Conservation (phyloP, 37 sponge, comb jelly and placozoan genomes). For the Oscarella lobularis region DNA sequence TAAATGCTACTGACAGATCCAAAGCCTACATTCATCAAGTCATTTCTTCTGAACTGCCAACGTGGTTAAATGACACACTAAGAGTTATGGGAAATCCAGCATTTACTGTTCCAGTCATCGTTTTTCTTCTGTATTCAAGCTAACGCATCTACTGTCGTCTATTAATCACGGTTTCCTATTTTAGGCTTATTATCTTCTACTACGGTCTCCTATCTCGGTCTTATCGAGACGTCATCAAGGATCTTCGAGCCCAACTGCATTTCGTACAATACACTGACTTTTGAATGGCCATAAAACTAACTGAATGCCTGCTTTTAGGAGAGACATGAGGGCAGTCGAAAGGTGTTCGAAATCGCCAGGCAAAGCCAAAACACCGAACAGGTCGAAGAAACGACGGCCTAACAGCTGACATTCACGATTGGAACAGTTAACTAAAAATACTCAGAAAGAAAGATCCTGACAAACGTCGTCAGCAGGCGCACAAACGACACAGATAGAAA, state of each 20-base stretch:
- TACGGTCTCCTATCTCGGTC: background rate
- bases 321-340: background rate
- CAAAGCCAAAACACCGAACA: no score
- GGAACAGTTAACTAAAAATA: no score
- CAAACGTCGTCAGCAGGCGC: no score
- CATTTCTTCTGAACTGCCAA: background rate
- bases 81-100: background rate
- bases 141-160: no score
- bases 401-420: background rate
- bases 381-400: background rate
- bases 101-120: background rate
- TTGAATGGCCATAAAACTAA: background rate
- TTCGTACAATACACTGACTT: background rate
- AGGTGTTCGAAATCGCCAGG: background rate
- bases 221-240: slow-evolving; percentile 1
- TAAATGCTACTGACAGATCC: background rate
- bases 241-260: background rate
- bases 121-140: background rate
- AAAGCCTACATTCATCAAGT: background rate
- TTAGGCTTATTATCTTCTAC: background rate
- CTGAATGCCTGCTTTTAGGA: background rate
- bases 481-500: no score
- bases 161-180: background rate
- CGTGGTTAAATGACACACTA: background rate
- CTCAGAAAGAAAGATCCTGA: no score